Evolutionary conservation across 2,797 vertebrate species (phyloP).

Genomic region (Stomatorhinus walkeri): DNA sequence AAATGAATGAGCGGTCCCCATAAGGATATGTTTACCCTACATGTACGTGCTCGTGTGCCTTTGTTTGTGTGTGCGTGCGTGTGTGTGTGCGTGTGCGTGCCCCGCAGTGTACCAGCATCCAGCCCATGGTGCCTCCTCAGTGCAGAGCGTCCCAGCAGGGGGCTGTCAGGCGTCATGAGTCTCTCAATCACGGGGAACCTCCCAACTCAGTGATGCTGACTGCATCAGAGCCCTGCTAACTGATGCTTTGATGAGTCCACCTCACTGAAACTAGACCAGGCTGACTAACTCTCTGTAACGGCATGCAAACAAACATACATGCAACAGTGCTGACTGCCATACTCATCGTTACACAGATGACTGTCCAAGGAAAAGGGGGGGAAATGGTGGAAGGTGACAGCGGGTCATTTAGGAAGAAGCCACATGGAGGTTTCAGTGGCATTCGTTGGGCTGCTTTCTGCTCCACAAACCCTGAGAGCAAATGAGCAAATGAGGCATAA

Average conservation of each 20-base stretch:
- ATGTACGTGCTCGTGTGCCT: too few species aligned
- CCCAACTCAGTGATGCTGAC: not conserved
- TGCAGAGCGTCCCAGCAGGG: not conserved
- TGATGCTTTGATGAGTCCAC: not conserved
- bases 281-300: not conserved
- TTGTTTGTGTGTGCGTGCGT: not conserved
- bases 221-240: not conserved
- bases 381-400: not conserved
- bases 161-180: not conserved
- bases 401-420: not conserved
- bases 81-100: not conserved
- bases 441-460: not conserved
- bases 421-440: not conserved
- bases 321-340: not conserved
- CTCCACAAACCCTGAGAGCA: not conserved
- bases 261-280: not conserved
- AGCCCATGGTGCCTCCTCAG: not conserved
- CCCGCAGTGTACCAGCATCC: not conserved
- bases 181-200: not conserved
- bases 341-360: not conserved
- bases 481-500: conserved; percentile 21
- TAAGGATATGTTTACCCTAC: too few species aligned
- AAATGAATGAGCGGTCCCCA: too few species aligned
- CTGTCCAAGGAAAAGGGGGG: not conserved
- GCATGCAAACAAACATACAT: not conserved